Base-by-base conservation (phyloP, 2,797 vertebrate genomes). In the Pipistrellus kuhlii region DNA sequence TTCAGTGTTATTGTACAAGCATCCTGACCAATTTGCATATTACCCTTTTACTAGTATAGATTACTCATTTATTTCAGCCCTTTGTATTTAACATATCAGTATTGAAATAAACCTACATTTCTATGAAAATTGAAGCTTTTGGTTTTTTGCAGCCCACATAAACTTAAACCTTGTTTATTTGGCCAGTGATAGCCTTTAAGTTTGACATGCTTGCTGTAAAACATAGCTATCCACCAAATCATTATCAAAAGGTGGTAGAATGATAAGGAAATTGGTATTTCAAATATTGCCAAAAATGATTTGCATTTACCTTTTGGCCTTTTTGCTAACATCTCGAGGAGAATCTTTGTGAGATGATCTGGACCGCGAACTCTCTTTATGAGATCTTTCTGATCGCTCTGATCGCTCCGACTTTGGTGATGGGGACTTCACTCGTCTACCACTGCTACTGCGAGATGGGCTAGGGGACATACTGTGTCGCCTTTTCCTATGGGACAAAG, bases 301-400 rank as follows among this genome's bases (percentile, higher is more conserved):
- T 91, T 68, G 72, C 90, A 85, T 94, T 98, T 98, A 99, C 99
- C 99, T 99, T 98, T 99, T 99, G 96, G 98, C 98, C 97, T 99
- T 99, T 98, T 99, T 99, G 98, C 98, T 99, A 98, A 98, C 98
- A 93, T 99, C 98, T 96, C 99, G 98, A 44, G 99, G 99, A 21
- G 99, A 99, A 88, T 99, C 99, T 98, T 99, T 99, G 95, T 99
- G 99, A 48, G 99, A 98, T 0, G 99, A 98, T 48, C 99, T 98
- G 55, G 99, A 99, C 10, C 98, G 98, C 11, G 98, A 98, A 85
- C 98, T 99, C 97, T 99, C 99, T 98, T 99, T 99, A 97, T 99
- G 99, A 2, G 99, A 99, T 69, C 99, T 98, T 91, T 99, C 98
- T 0, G 99, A 99, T 73, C 99, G 97, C 90, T 98, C 98, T 0